A percentile compares a stretch with the other conserved stretches of the same genome.
These are phyloP conservation scores for Trypoxylus dichotomus DNA, from an alignment of 1,140 invertebrate genomes.

Conservation along the genomic window DNA sequence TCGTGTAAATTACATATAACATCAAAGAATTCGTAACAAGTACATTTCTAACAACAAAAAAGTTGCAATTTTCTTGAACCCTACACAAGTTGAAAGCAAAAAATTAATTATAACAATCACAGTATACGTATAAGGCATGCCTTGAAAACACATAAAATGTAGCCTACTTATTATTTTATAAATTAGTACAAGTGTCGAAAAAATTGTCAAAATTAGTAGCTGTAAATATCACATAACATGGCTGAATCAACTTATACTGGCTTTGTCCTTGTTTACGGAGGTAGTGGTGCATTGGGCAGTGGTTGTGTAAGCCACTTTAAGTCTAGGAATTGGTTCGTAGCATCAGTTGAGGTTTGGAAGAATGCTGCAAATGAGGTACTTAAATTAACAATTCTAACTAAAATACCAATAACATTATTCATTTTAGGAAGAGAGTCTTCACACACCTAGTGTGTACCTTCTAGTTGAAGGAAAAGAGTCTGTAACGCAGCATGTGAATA, in stretches of 20 bases:
- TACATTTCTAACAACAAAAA: no score
- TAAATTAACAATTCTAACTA: background rate
- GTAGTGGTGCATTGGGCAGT: conserved; percentile 86
- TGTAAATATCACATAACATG: conserved; percentile 25
- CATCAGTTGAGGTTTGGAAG: conserved; percentile 77
- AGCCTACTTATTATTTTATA: background rate
- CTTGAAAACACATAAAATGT: background rate
- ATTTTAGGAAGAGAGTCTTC: background rate
- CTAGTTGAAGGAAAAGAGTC: background rate
- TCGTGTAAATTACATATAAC: no score
- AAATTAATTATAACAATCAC: background rate
- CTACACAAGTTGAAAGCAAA: no score
- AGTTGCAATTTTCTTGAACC: no score
- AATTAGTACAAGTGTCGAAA: background rate
- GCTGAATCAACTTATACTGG: conserved; percentile 49
- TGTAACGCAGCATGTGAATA: conserved; percentile 64
- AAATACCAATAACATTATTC: background rate
- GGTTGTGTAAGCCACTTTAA: conserved; percentile 85
- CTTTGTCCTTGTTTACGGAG: conserved; percentile 86
- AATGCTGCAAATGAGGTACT: background rate
- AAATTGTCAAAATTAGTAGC: conserved; percentile 11
- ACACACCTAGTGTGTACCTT: background rate
- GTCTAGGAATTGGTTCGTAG: conserved; percentile 88
- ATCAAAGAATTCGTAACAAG: no score
- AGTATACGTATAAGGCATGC: background rate